These are phyloP conservation scores for Chrysemys picta DNA, from an alignment of 2,113 vertebrate species.

Conservation along the genomic window DNA sequence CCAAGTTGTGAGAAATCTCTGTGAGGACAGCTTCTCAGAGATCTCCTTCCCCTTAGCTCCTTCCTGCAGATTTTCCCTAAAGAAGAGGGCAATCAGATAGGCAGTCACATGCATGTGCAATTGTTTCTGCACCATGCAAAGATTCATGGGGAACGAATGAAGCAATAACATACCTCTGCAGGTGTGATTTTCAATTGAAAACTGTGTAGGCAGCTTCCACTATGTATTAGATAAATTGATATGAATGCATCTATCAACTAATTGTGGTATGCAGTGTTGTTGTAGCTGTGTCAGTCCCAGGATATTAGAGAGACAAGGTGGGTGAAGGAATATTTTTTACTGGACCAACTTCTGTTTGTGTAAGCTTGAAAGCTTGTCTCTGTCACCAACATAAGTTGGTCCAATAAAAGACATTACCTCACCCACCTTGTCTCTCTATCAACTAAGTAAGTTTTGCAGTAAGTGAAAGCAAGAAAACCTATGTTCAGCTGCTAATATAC, in stretches of 20 bases:
- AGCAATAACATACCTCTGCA: background rate
- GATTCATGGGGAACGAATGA: slow-evolving; percentile 66
- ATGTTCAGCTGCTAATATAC: slow-evolving; percentile 48
- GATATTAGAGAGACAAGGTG: no score
- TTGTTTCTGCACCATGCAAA: slow-evolving; percentile 67
- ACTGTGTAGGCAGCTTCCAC: slow-evolving; percentile 35
- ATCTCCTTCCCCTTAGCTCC: slow-evolving; percentile 49
- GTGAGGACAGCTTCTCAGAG: slow-evolving; percentile 21
- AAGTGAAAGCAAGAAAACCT: slow-evolving; percentile 71
- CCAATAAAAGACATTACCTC: no score
- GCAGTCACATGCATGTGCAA: slow-evolving; percentile 67
- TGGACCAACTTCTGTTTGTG: no score
- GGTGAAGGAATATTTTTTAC: no score
- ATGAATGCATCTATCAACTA: slow-evolving; percentile 35
- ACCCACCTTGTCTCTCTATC: slow-evolving; percentile 9
- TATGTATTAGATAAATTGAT: slow-evolving; percentile 60
- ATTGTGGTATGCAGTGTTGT: background rate
- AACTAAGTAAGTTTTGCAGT: slow-evolving; percentile 1
- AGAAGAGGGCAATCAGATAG: slow-evolving; percentile 64
- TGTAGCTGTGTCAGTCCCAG: no score
- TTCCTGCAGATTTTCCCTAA: slow-evolving; percentile 64
- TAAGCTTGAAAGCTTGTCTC: no score
- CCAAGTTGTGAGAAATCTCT: slow-evolving; percentile 59
- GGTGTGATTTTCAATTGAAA: slow-evolving; percentile 36
- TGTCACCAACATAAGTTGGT: no score